Percentiles rank a stretch among this genome's conserved stretches.
Conservation (phyloP, 1,140 invertebrate genomes). For the Wiebesia pumilae region DNA sequence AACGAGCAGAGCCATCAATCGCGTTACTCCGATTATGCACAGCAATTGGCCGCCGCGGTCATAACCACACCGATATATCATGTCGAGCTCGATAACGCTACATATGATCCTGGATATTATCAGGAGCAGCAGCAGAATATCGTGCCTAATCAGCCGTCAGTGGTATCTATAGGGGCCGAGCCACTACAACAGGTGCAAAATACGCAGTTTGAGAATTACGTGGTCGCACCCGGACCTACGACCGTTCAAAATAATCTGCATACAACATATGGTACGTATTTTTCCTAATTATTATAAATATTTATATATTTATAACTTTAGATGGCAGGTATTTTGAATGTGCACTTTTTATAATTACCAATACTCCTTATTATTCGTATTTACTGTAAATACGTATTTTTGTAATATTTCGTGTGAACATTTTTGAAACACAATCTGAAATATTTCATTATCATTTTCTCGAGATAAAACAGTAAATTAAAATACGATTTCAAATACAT, state of each 20-base stretch:
- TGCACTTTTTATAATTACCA: no score
- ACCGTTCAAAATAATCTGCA: slow-evolving; percentile 17
- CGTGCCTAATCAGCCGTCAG: neutral
- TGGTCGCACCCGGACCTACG: neutral
- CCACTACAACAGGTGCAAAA: slow-evolving; percentile 39
- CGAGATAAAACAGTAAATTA: no score
- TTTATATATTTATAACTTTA: no score
- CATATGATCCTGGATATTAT: slow-evolving; percentile 33
- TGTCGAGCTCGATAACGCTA: slow-evolving; percentile 19
- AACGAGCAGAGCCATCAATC: neutral
- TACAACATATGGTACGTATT: neutral
- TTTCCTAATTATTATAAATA: neutral
- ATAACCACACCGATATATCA: slow-evolving; percentile 31
- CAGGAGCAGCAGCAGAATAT: slow-evolving; percentile 22
- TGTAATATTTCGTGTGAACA: no score
- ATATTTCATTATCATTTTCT: no score
- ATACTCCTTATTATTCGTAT: no score
- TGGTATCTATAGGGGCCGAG: neutral
- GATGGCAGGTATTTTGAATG: no score
- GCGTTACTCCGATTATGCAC: slow-evolving; percentile 50
- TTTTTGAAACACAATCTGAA: no score
- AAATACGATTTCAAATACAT: no score
- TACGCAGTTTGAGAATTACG: slow-evolving; percentile 35
- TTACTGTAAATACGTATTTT: no score
- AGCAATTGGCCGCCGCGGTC: slow-evolving; percentile 22